Conservation (phyloP, 2,113 vertebrate genomes). For the Hypanus sabinus region DNA sequence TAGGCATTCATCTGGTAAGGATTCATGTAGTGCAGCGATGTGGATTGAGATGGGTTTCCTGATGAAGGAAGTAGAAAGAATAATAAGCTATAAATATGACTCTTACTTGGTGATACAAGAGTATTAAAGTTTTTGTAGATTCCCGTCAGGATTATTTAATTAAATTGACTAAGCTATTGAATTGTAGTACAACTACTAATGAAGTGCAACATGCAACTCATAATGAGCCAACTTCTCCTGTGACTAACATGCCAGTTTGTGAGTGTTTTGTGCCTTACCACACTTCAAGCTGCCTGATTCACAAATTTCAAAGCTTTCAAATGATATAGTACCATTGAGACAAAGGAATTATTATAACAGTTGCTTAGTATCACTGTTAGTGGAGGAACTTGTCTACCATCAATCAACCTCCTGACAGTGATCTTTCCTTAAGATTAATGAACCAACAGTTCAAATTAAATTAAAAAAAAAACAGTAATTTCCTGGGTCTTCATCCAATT, state of each 20-base stretch:
- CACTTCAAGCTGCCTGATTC: background rate
- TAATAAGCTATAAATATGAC: slow-evolving; percentile 13
- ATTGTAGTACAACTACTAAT: background rate
- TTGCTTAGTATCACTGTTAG: background rate
- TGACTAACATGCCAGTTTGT: background rate
- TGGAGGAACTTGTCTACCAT: background rate
- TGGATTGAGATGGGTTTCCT: slow-evolving; percentile 87
- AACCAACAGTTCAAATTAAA: background rate
- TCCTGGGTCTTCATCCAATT: background rate
- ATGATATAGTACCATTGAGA: background rate
- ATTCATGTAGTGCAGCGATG: slow-evolving; percentile 89
- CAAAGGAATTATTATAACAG: background rate
- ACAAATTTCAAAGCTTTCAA: background rate
- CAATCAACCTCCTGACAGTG: background rate
- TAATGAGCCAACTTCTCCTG: background rate
- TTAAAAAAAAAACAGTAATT: background rate
- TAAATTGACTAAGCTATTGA: background rate
- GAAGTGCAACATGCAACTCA: background rate
- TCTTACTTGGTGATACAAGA: background rate
- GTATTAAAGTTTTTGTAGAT: background rate
- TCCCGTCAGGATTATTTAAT: background rate
- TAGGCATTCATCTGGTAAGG: slow-evolving; percentile 92
- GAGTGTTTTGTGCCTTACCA: background rate
- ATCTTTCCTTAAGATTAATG: background rate
- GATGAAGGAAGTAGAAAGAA: slow-evolving; percentile 14